Evolutionary conservation across 2,113 vertebrate species (phyloP), one percentile per base, ranked within the genome.

Genomic region (Elanus axillaris): DNA sequence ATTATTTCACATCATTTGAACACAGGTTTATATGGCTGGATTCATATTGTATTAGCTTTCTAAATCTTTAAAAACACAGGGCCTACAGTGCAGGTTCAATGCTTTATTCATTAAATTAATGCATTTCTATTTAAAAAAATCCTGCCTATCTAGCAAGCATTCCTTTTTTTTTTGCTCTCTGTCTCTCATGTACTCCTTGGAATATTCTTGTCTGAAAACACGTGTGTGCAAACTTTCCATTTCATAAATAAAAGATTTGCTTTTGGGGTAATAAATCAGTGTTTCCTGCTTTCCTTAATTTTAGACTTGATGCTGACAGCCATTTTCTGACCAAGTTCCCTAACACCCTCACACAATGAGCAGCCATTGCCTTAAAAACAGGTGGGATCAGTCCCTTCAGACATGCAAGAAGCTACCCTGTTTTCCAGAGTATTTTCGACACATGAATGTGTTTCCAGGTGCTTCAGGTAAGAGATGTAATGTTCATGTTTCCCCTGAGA

Each of bases 1-100:
- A 92, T 96, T 95, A 93, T 96, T 97, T 91, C 84, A 90, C 32
- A 25, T 93, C 90, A 89, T 95, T 89, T 93, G 67, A 96, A 93
- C 77, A 93, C 20, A 40, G 69, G 45, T 82, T 88, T 95, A 76
- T 73, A 59, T 62, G 47, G 32, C 38, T 93, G 71, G 74, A 82
- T 91, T 96, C 73, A 76, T 80, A 86, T n/a, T 68, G 77, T 93
- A 97, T 89, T 95, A 88, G 42, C 66, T 86, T 96, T 91, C 69
- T 96, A 96, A 92, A 83, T 45, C 48, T 73, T 74, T 80, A 69
- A 81, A 84, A 94, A 84, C 69, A 91, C 60, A 29, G 29, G 55
- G 60, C 36, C 36, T 23, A 26, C 43, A 73, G 47, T 77, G 36
- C 52, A 88, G 29, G 48, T 52, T 95, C 6, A 42, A 69, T 47